Evolutionary conservation across 2,888 invertebrate genomes (phyloP), one percentile per base, ranked within the genome.

Genomic region (Thymelicus lineola): DNA sequence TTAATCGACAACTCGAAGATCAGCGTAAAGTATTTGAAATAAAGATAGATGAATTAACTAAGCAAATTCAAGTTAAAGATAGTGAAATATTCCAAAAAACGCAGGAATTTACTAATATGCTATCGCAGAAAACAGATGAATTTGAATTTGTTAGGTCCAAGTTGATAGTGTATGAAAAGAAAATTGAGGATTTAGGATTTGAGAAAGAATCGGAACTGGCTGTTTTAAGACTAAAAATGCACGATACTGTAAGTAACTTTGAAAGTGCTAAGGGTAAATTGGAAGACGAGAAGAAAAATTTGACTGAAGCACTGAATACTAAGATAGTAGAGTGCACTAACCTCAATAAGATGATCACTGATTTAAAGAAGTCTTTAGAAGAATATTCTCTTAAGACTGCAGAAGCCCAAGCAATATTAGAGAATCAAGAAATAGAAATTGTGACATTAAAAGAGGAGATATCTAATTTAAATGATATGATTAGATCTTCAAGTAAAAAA

Each of bases 341-440:
- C 77, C 80, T 95, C 0, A 93, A 93, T 77, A 89, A 87, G 75
- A 90, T 91, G 76, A 89, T 96, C 48, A 81, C 86, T 7, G 95
- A 96, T 73, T 89, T 96, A 61, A 90, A 94, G 71, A 85, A 85
- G 36, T 78, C 94, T 15, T 83, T 95, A 61, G 93, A 94, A 76
- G 95, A 95, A 75, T 94, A 95, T 77, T 87, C 94, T 9, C 89
- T 84, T 46, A 95, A 94, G 79, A 76, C 95, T n/a, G 77, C 82
- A 0, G 95, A 96, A 80, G 85, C 96, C 78, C 94, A 95, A 79
- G 82, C 88, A 1, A 95, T 95, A 0, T 88, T 97, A 63, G 96
- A 96, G 80, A 95, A 94, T 63, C 97, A 97, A 82, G 96, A 96
- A 77, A 85, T 96, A 68, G 96, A 97, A 86, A 96, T 97, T 75